Evolutionary conservation across 2,888 invertebrate genomes (phyloP).

Genomic region (Junonia oenone): DNA sequence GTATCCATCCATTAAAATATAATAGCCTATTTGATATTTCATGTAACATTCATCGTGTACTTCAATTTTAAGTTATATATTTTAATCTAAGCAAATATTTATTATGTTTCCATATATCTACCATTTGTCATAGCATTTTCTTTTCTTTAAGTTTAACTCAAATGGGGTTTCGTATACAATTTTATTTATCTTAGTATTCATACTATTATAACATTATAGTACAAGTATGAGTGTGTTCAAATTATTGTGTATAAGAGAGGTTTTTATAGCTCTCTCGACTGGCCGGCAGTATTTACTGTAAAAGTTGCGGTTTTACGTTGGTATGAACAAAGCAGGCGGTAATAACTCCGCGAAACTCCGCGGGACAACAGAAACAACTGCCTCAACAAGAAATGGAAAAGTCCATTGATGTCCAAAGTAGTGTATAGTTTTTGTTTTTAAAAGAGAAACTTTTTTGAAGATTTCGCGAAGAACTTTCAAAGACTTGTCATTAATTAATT

Average conservation of each 20-base stretch:
- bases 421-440: slow-evolving; percentile 38
- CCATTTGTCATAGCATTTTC: too few relatives aligned
- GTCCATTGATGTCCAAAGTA: slow-evolving; percentile 63
- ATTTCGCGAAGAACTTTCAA: slow-evolving; percentile 2
- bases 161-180: too few relatives aligned
- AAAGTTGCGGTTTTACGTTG: slow-evolving; percentile 27
- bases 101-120: too few relatives aligned
- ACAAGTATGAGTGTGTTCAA: background rate
- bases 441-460: slow-evolving; percentile 2
- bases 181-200: too few relatives aligned
- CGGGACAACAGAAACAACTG: slow-evolving; percentile 17
- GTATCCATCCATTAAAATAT: background rate
- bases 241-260: background rate
- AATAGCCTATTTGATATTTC: background rate
- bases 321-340: slow-evolving; percentile 26
- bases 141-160: too few relatives aligned
- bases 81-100: background rate
- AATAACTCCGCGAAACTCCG: slow-evolving; percentile 25
- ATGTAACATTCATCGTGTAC: background rate
- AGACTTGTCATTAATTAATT: background rate
- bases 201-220: background rate
- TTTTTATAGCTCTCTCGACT: slow-evolving; percentile 1
- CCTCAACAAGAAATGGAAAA: slow-evolving; percentile 17
- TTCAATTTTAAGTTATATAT: background rate
- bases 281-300: slow-evolving; percentile 20